phyloP scores from a whole-genome alignment of 2,888 invertebrate species.

The Odontocerum albicorne region DNA sequence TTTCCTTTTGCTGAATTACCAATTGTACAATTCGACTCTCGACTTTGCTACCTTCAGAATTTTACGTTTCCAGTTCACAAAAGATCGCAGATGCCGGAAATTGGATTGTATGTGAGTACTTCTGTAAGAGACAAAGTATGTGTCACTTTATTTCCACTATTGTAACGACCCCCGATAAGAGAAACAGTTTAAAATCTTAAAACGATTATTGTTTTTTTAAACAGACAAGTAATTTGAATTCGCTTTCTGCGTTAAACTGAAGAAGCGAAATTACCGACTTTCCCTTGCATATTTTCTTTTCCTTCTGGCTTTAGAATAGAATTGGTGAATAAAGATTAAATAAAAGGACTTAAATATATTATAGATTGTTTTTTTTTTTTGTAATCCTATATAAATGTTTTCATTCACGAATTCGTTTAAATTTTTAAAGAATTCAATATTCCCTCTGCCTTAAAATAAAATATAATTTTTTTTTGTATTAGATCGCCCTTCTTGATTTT shows the following conservation, averaged over 20 bases:
- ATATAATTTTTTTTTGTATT: constrained; percentile 3
- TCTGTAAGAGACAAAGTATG: constrained; percentile 10
- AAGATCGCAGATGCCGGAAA: constrained; percentile 25
- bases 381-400: neutral
- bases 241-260: neutral
- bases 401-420: neutral
- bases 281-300: no score
- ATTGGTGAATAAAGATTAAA: no score
- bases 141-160: constrained; percentile 23
- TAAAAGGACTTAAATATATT: no score
- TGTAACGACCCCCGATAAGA: constrained; percentile 15
- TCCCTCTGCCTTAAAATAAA: constrained; percentile 1
- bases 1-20: no score
- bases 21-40: constrained; percentile 11
- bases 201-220: constrained; percentile 3
- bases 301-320: no score
- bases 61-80: constrained; percentile 13
- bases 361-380: no score
- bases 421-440: neutral
- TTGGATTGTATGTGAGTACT: constrained; percentile 20
- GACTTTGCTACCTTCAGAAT: constrained; percentile 4
- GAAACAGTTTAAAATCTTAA: constrained; percentile 8
- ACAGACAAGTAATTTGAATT: neutral
- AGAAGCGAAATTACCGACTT: neutral
- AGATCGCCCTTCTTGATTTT: no score